Conservation (phyloP, 2,888 invertebrate genomes). For the Eumerus sabulonum region DNA sequence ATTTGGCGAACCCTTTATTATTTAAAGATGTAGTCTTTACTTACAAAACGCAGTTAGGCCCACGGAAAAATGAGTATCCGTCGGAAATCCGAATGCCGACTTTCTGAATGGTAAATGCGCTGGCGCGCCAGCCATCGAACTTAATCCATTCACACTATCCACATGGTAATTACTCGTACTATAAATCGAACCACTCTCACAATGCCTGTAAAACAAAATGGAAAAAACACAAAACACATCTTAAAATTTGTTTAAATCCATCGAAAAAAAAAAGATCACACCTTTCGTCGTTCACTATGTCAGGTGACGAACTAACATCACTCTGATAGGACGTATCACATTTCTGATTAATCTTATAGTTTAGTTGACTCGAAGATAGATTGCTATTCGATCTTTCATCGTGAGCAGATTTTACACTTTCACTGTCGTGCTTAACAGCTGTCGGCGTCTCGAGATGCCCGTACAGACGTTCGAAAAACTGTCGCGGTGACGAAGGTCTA, state of each 20-base stretch:
- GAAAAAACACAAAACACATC: slow-evolving; percentile 12
- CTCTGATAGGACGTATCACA: slow-evolving; percentile 76
- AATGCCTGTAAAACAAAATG: slow-evolving; percentile 65
- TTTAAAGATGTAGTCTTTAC: no score
- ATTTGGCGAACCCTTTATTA: no score
- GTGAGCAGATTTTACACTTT: slow-evolving; percentile 20
- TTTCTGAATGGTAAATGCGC: slow-evolving; percentile 68
- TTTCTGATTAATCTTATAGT: slow-evolving; percentile 30
- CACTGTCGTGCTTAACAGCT: slow-evolving; percentile 25
- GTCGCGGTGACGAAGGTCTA: slow-evolving; percentile 87
- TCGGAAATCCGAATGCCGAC: slow-evolving; percentile 72
- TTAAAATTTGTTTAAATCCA: slow-evolving; percentile 7
- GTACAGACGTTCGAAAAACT: slow-evolving; percentile 89
- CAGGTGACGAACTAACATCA: slow-evolving; percentile 77
- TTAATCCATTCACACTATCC: slow-evolving; percentile 67
- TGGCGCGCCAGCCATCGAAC: slow-evolving; percentile 63
- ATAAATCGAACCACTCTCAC: slow-evolving; percentile 70
- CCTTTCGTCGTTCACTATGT: slow-evolving; percentile 77
- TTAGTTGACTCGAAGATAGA: slow-evolving; percentile 11
- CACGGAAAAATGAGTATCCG: slow-evolving; percentile 76
- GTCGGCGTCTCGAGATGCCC: slow-evolving; percentile 83
- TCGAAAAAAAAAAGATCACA: slow-evolving; percentile 47
- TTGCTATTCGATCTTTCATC: slow-evolving; percentile 36
- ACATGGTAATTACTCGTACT: slow-evolving; percentile 46
- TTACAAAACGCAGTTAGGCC: slow-evolving; percentile 78